Evolutionary conservation across 2,888 invertebrate species (phyloP).

Genomic region (Drosophila cracens): DNA sequence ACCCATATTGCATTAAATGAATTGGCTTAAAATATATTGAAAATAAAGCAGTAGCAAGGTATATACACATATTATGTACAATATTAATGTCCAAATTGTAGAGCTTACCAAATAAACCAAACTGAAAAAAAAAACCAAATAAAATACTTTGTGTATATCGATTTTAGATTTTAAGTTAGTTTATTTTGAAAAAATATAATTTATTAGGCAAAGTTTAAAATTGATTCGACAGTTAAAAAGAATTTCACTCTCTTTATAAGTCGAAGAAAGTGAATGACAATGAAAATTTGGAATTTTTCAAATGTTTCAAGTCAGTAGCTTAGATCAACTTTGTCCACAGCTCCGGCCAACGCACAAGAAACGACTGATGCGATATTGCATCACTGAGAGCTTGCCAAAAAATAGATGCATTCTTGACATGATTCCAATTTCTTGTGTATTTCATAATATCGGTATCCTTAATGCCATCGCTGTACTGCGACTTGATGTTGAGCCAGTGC

Average conservation of each 20-base stretch:
- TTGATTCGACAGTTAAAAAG: conserved; percentile 13
- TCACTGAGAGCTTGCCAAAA: conserved; percentile 79
- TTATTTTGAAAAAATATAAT: conserved; percentile 58
- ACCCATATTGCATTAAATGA: conserved; percentile 18
- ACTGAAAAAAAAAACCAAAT: conserved; percentile 12
- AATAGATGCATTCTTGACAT: conserved; percentile 52
- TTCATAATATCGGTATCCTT: conserved; percentile 23
- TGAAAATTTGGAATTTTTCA: conserved; percentile 5
- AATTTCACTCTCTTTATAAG: background rate
- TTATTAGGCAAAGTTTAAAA: conserved; percentile 26
- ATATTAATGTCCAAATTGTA: conserved; percentile 58
- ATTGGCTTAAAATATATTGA: conserved; percentile 26
- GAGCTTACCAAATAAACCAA: conserved; percentile 55
- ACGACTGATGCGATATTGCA: conserved; percentile 66
- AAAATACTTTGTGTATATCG: background rate
- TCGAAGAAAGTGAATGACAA: conserved; percentile 14
- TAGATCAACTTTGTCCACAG: conserved; percentile 62
- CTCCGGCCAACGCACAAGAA: conserved; percentile 65
- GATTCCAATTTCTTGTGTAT: conserved; percentile 31
- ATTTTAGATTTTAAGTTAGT: conserved; percentile 6
- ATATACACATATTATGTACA: conserved; percentile 33
- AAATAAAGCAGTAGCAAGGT: conserved; percentile 37
- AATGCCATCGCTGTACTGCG: conserved; percentile 73
- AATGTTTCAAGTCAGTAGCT: conserved; percentile 12
- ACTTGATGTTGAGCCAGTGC: conserved; percentile 80